A percentile compares a stretch with the other conserved stretches of the same genome.
Evolutionary conservation across 2,888 invertebrate species (phyloP).

Genomic region (Synergus gifuensis): DNA sequence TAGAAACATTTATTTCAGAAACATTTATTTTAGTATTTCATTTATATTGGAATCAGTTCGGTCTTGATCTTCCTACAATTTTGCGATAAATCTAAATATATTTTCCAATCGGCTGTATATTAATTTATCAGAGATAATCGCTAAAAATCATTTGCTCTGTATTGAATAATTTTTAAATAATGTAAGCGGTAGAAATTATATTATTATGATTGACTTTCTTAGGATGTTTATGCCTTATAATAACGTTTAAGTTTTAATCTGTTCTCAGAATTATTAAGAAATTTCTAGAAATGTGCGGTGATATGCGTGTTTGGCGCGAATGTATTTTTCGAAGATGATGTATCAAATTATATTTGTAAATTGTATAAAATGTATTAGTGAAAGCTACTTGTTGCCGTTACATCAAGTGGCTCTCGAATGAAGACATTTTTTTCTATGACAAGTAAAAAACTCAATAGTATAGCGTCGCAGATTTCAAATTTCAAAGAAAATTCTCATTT

Average conservation of each 20-base stretch:
- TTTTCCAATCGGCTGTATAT: conserved; percentile 28
- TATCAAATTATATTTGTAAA: conserved; percentile 76
- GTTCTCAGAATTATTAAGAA: conserved; percentile 68
- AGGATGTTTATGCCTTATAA: conserved; percentile 56
- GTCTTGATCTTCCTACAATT: conserved; percentile 24
- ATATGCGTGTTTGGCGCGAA: conserved; percentile 62
- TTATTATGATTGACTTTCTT: conserved; percentile 58
- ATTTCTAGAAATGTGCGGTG: conserved; percentile 62
- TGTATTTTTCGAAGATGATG: conserved; percentile 73
- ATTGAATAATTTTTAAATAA: not conserved
- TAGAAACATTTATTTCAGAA: not conserved
- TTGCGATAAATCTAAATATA: not conserved
- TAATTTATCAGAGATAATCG: conserved; percentile 1
- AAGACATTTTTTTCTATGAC: conserved; percentile 11
- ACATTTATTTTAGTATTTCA: conserved; percentile 3
- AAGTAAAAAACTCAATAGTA: conserved; percentile 5
- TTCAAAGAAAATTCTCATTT: not conserved
- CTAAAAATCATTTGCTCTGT: not conserved
- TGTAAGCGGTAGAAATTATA: conserved; percentile 34
- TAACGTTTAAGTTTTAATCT: conserved; percentile 69
- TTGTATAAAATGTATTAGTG: conserved; percentile 70
- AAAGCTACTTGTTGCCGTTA: not conserved
- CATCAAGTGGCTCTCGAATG: not conserved
- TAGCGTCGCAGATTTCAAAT: not conserved
- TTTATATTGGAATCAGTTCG: conserved; percentile 10